Evolutionary conservation across 2,797 vertebrate genomes (phyloP).

Genomic region (Pangasius sanitwongsei): DNA sequence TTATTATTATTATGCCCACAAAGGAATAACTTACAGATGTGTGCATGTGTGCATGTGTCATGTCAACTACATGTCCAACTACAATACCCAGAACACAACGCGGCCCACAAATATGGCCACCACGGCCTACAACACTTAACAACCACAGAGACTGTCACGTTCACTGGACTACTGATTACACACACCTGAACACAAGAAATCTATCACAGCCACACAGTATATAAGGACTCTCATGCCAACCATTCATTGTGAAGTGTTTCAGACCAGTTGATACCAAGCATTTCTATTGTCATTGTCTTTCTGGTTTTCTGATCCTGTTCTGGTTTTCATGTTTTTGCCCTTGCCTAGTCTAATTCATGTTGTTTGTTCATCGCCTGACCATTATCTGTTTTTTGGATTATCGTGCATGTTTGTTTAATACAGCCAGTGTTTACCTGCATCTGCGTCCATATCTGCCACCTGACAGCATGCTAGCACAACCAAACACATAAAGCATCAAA

Average conservation of each 20-base stretch:
- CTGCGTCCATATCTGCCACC: neutral
- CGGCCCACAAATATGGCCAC: no score
- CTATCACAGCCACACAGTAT: neutral
- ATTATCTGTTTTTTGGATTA: neutral
- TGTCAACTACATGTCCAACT: no score
- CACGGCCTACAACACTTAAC: neutral
- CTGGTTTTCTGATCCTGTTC: no score
- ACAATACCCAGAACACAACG: no score
- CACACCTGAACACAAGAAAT: neutral
- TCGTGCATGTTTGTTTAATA: neutral
- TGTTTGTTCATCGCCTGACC: neutral
- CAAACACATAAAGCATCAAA: neutral
- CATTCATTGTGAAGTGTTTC: no score
- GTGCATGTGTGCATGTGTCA: no score
- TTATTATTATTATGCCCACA: no score
- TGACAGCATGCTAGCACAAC: neutral
- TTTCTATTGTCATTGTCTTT: no score
- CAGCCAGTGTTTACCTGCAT: neutral
- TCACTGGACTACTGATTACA: neutral
- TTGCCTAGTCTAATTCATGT: neutral
- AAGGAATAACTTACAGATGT: no score
- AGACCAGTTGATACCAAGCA: no score
- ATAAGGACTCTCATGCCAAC: neutral
- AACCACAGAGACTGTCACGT: neutral
- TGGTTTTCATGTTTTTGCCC: neutral